Conservation (phyloP, 2,888 invertebrate genomes). For the Machimus atricapillus region DNA sequence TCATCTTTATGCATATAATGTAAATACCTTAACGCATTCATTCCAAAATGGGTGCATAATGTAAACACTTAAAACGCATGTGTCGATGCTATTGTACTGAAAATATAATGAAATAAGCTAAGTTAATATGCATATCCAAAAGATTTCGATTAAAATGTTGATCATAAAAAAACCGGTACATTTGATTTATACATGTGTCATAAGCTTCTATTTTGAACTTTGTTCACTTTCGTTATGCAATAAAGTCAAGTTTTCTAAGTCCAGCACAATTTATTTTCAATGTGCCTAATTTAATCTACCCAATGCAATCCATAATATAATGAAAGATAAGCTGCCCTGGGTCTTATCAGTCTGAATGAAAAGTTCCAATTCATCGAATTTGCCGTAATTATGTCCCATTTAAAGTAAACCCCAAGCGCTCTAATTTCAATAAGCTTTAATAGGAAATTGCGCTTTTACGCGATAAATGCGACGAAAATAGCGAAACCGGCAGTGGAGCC, state of each 20-base stretch:
- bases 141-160: not conserved
- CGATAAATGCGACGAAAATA: not conserved
- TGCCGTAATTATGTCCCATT: not conserved
- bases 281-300: not conserved
- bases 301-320: not conserved
- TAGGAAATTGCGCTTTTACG: not conserved
- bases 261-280: not conserved
- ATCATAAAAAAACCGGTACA: too few species aligned
- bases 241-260: not conserved
- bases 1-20: too few species aligned
- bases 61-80: slow-evolving; percentile 93
- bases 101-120: slow-evolving; percentile 58
- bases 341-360: not conserved
- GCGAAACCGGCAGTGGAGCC: not conserved
- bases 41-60: slow-evolving; percentile 99
- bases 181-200: too few species aligned
- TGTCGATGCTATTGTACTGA: slow-evolving; percentile 96
- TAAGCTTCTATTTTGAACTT: too few species aligned
- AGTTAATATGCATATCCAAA: not conserved
- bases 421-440: not conserved
- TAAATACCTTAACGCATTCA: slow-evolving; percentile 88
- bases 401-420: not conserved
- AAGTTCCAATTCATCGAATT: not conserved
- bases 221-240: too few species aligned
- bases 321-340: not conserved